Base-by-base conservation (phyloP, 1,140 invertebrate species). In the Carposina sasakii region DNA sequence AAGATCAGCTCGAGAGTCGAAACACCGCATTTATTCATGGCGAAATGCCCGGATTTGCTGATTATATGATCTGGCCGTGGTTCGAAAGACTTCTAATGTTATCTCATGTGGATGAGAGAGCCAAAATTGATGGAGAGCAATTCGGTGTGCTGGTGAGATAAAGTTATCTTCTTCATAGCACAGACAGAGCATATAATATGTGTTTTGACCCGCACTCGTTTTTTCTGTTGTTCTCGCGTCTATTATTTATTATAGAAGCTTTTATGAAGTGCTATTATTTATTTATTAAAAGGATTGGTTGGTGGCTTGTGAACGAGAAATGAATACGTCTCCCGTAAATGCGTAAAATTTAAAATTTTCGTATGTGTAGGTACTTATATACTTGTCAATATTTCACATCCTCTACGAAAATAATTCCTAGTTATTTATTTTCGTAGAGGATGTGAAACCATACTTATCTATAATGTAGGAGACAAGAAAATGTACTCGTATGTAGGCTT, bases 11-110 rank as follows among this genome's bases (percentile, higher is more conserved):
- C 8, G 56, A 52, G 3, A 81, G 82, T 28, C 86, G 91, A 54
- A 85, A 79, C 45, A 90, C 87, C 9, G 76, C 75, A 8, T 94
- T 88, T 60, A 91, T 91, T 67, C 86, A 86, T 50, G 91, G 91
- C 43, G 61, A 75, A 8, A 75, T 87, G 46, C 91, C 92, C 10
- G 91, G 91, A 23, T 91, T 93, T 88, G 79, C 92, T 22, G 93
- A 94, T 71, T 90, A 92, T 42, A 93, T 94, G 91, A 91, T 94
- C 45, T 94, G 93, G 93, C 93, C 93, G 6, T 94, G 92, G 91
- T 90, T 91, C 58, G 93, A 95, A 71, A 85, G 92, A 52, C 10
- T 50, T 6, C 71, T 89, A 6, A 86, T 87, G 50, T 58, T 88
- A 28, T 12, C 31, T 16, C 24, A 44, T 13, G 9, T 13, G 16